Percentiles rank a stretch among this genome's conserved stretches.
These are phyloP conservation scores for Cyprinodon brontotheroides DNA, from an alignment of 2,113 vertebrate genomes.

Conservation along the genomic window DNA sequence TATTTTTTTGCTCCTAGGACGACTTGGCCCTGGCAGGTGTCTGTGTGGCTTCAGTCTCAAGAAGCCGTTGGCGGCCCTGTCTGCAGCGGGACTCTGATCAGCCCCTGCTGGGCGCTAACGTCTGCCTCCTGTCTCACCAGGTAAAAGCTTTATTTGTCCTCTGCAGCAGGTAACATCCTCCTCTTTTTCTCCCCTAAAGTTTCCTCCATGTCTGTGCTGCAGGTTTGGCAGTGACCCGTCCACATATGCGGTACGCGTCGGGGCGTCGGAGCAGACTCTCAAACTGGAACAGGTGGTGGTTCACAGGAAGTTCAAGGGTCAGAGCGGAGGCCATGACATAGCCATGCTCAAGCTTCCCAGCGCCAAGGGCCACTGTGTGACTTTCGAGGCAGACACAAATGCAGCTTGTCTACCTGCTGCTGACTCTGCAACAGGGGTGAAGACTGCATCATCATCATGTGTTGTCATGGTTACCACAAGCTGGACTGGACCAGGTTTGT, in stretches of 20 bases:
- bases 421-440: slow-evolving; percentile 50
- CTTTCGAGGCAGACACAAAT: slow-evolving; percentile 82
- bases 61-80: slow-evolving; percentile 78
- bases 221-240: slow-evolving; percentile 85
- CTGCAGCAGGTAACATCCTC: not conserved
- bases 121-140: slow-evolving; percentile 91
- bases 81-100: slow-evolving; percentile 88
- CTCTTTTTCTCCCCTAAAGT: slow-evolving; percentile 1
- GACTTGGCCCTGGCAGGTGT: slow-evolving; percentile 90
- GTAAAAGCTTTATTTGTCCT: slow-evolving; percentile 52
- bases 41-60: slow-evolving; percentile 83
- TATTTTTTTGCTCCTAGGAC: slow-evolving; percentile 70
- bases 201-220: slow-evolving; percentile 14
- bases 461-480: slow-evolving; percentile 86
- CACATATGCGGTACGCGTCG: slow-evolving; percentile 82
- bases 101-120: slow-evolving; percentile 89
- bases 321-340: slow-evolving; percentile 88
- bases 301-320: slow-evolving; percentile 86
- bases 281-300: slow-evolving; percentile 81
- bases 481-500: slow-evolving; percentile 85
- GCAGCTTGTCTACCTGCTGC: slow-evolving; percentile 83
- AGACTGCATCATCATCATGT: slow-evolving; percentile 73
- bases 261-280: slow-evolving; percentile 82
- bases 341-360: slow-evolving; percentile 85
- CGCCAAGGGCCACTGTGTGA: slow-evolving; percentile 83